A percentile compares a stretch with the other conserved stretches of the same genome.
phyloP scores from a whole-genome alignment of 2,113 vertebrate species.

The Phaethon lepturus region DNA sequence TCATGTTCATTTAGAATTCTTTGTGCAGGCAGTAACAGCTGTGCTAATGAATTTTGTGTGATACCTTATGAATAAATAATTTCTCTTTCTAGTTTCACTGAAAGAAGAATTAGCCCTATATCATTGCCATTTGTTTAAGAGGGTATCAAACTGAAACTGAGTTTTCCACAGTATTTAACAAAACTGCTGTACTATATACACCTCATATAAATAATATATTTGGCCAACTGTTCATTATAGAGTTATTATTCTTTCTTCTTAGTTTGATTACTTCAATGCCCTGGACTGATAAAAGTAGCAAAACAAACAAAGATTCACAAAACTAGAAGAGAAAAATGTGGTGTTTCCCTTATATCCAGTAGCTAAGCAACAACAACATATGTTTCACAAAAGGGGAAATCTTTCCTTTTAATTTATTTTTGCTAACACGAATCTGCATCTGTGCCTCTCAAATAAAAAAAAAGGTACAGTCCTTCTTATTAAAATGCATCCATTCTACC shows the following conservation, averaged over 20 bases:
- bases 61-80: constrained; percentile 67
- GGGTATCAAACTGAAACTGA: not conserved
- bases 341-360: not conserved
- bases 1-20: constrained; percentile 67
- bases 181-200: not conserved
- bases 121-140: not conserved
- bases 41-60: constrained; percentile 63
- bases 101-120: not conserved
- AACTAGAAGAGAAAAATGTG: not conserved
- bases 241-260: not conserved
- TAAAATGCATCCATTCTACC: not conserved
- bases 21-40: constrained; percentile 52
- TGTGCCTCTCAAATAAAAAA: not conserved
- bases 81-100: not conserved
- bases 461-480: not conserved
- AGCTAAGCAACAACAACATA: not conserved
- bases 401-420: not conserved
- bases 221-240: not conserved
- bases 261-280: not conserved
- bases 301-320: not conserved
- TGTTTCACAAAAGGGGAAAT: not conserved
- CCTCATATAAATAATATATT: not conserved
- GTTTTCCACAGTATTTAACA: not conserved
- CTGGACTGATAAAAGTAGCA: not conserved
- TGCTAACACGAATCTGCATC: not conserved